Evolutionary conservation across 2,888 invertebrate species (phyloP), one percentile per base, ranked within the genome.

Genomic region (Ophion ellenae): DNA sequence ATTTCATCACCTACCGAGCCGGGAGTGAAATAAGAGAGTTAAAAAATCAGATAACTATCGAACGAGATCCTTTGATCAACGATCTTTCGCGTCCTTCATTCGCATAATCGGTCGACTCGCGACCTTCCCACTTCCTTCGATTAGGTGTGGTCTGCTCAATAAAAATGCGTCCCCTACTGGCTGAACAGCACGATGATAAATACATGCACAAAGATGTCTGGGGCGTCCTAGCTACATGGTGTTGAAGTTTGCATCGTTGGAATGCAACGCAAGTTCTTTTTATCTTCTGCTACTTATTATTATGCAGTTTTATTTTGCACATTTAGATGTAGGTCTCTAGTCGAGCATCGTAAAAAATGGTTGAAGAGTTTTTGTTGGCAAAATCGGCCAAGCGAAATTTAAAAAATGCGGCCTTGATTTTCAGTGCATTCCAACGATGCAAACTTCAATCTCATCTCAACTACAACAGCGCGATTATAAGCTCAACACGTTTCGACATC

Each of bases 21-120:
- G 75, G 28, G 63, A 75, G 47, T 40, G 45, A 45, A 63, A 40
- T n/a, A 75, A 53, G 28, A 77, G 40, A 57, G 20, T 17, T 10
- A 47, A 47, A 64, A 75, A 73, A 73, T 28, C 77, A 71, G 36
- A 66, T 57, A 71, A 64, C 53, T 64, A 64, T 36, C 70, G 57
- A 64, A 61, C n/a, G 32, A 73, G 77, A 82, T 64, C 70, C 59
- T 83, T 78, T 77, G 78, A 83, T 83, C 71, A 78, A 83, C 83
- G 77, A 83, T 83, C 78, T 71, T 78, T 78, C 45, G 73, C 73
- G 78, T 78, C 83, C 78, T 83, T 83, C 77, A 59, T 28, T 14
- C 47, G 45, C 57, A 57, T 24, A 24, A 17, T 45, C 36, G 17
- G 64, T 77, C 76, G 36, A 75, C 61, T 32, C 47, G 14, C 82